Evolutionary conservation across 2,888 invertebrate genomes (phyloP), one percentile per base, ranked within the genome.

Genomic region (Bellardia bayeri): DNA sequence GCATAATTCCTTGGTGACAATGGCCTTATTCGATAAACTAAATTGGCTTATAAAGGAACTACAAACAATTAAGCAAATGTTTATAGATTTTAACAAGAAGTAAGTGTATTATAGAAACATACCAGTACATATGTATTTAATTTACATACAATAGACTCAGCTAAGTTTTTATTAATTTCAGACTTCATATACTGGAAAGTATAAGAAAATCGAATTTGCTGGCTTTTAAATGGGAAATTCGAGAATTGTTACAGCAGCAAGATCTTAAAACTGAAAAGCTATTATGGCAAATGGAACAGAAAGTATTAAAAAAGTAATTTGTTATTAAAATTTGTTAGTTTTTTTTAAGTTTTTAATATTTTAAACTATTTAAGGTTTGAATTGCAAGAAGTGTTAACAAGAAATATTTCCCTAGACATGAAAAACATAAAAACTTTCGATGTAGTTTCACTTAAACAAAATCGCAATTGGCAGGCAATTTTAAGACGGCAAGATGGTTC

Each of bases 401-500:
- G 23, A 56, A 56, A 5, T 8, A 23, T 13, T 5, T 2, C 40
- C 0, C 0, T 40, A 2, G n/a, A 3, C 13, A 9, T 56, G 23
- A 14, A 56, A 5, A 13, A 23, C 16, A 40, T 56, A 6, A 6
- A 56, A 71, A 4, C 1, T 6, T 56, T 11, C 37, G 56, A 71
- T 11, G 37, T 23, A 1, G 13, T 3, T 40, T 16, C 40, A 6
- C 16, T 71, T 5, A 56, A 40, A n/a, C 37, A 51, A 14, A 69
- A 54, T 4, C 69, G 51, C 51, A 51, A 69, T 33, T 69, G 71
- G 71, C 76, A 69, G n/a, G 51, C 71, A 11, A 64, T 83, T 30
- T 14, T 76, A 3, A 61, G 76, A 5, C 61, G 82, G 13, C 76
- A 83, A 42, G 76, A 83, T 71, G 82, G 63, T 37, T 76, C 76